A percentile compares a stretch with the other conserved stretches of the same genome.
Evolutionary conservation across 2,113 vertebrate species (phyloP).

Genomic region (Hylia prasina): DNA sequence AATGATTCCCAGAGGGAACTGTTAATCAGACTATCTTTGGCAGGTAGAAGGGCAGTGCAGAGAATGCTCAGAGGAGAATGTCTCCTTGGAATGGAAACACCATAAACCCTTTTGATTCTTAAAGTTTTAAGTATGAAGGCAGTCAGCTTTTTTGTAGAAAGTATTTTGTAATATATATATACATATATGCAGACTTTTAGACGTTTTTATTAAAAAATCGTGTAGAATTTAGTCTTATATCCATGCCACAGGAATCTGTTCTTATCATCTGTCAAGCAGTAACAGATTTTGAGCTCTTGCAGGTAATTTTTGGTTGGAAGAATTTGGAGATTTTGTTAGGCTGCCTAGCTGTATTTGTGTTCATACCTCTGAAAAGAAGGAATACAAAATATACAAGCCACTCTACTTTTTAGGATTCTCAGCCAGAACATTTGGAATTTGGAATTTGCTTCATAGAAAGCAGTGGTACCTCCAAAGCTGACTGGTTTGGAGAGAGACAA

Average conservation of each 20-base stretch:
- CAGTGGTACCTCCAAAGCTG: background rate
- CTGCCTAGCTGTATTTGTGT: background rate
- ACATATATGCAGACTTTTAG: background rate
- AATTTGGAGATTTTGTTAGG: background rate
- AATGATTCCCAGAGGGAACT: constrained; percentile 39
- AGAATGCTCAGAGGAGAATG: background rate
- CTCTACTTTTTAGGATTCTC: background rate
- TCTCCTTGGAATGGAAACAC: constrained; percentile 18
- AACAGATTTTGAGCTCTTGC: background rate
- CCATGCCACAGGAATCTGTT: background rate
- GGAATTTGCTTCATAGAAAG: background rate
- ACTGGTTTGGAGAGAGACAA: background rate
- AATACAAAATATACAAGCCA: background rate
- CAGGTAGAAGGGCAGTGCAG: background rate
- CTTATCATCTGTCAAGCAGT: background rate
- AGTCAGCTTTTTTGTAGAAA: background rate
- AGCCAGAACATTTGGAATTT: background rate
- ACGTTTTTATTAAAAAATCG: background rate
- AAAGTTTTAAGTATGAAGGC: background rate
- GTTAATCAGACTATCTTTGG: constrained; percentile 43
- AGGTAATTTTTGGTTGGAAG: background rate
- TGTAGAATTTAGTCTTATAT: background rate
- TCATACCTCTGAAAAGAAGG: background rate
- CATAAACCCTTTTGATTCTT: background rate
- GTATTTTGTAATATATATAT: background rate